Percentiles rank a stretch among this genome's conserved stretches.
Conservation (phyloP, 2,113 vertebrate genomes). For the Andinoacara biseriatus region DNA sequence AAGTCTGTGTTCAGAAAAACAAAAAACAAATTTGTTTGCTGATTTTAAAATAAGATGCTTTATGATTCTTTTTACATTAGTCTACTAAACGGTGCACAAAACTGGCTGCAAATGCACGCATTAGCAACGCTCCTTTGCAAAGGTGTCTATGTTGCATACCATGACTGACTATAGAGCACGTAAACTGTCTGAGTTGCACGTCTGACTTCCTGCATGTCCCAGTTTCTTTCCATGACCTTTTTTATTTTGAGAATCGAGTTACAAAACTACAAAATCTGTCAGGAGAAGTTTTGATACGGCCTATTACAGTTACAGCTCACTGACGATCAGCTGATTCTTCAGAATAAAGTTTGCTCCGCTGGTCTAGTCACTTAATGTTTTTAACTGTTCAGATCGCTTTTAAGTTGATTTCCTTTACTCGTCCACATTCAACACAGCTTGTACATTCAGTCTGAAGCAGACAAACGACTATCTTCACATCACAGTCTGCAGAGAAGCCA, state of each 20-base stretch:
- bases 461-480: background rate
- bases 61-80: rapidly evolving
- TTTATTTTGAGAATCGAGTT: background rate
- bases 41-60: background rate
- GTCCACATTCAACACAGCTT: background rate
- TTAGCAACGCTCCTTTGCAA: rapidly evolving
- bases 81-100: background rate
- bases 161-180: rapidly evolving
- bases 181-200: background rate
- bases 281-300: no score
- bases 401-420: background rate
- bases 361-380: rapidly evolving
- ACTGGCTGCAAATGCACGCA: background rate
- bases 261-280: background rate
- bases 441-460: rapidly evolving
- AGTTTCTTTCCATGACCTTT: background rate
- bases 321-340: no score
- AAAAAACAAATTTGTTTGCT: background rate
- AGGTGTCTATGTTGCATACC: background rate
- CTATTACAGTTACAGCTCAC: no score
- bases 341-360: no score
- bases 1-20: background rate
- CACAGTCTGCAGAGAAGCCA: background rate
- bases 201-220: background rate
- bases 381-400: background rate